Conservation (phyloP, 2,113 vertebrate genomes). For the Pangasianodon gigas region DNA sequence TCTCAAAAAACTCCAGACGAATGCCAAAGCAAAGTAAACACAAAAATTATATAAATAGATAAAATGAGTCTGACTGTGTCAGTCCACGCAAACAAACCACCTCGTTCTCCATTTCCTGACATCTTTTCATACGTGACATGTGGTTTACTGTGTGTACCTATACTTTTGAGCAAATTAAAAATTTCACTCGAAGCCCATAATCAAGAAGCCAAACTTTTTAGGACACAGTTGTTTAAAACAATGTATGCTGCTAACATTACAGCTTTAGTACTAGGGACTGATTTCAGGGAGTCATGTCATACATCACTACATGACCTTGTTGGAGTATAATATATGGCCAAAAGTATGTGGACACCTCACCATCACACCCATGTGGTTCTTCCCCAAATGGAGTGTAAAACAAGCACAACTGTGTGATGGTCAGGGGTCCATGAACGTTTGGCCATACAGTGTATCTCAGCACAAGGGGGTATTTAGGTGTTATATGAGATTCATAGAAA, state of each 20-base stretch:
- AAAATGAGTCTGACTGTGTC: neutral
- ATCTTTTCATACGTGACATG: neutral
- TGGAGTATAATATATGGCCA: neutral
- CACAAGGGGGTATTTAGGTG: neutral
- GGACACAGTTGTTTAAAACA: too few species aligned
- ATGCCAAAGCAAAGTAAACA: neutral
- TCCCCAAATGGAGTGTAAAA: neutral
- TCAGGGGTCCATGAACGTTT: neutral
- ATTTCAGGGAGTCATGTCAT: neutral
- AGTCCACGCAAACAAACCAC: neutral
- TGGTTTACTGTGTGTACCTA: neutral
- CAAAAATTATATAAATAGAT: neutral
- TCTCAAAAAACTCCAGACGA: neutral
- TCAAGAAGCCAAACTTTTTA: neutral
- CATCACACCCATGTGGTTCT: too few species aligned
- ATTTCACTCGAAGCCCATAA: neutral
- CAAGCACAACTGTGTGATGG: neutral
- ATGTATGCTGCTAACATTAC: too few species aligned
- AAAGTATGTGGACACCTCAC: neutral
- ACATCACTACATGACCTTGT: neutral
- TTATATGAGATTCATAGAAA: neutral
- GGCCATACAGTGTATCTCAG: too few species aligned
- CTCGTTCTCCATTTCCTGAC: neutral
- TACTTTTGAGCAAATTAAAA: neutral
- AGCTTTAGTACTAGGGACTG: too few species aligned